A percentile compares a stretch with the other conserved stretches of the same genome.
phyloP scores from a whole-genome alignment of 2,113 vertebrate species.

The Spheniscus mendiculus region DNA sequence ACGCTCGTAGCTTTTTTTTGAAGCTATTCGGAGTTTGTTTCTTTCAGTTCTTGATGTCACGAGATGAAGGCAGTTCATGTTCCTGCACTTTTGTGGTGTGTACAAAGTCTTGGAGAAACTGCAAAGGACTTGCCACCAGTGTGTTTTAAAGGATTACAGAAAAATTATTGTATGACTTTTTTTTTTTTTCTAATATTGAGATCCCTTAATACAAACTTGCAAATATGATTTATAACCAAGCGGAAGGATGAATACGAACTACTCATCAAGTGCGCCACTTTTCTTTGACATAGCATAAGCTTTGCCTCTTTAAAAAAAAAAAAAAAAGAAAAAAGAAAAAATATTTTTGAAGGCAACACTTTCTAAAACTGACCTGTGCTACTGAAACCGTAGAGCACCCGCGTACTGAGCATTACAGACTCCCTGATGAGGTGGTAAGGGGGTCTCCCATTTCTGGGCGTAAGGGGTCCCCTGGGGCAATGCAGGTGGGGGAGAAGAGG shows the following conservation, averaged over 20 bases:
- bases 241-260: slow-evolving; percentile 27
- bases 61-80: slow-evolving; percentile 33
- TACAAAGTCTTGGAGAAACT: slow-evolving; percentile 41
- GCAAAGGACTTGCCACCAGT: slow-evolving; percentile 31
- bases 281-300: slow-evolving; percentile 3
- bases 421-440: background rate
- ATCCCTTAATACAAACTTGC: slow-evolving; percentile 43
- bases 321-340: background rate
- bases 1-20: slow-evolving; percentile 54
- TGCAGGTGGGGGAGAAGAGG: background rate
- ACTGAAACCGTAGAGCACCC: background rate
- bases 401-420: background rate
- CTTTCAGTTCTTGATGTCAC: slow-evolving; percentile 61
- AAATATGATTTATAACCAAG: slow-evolving; percentile 35
- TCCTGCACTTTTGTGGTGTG: slow-evolving; percentile 57
- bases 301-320: slow-evolving; percentile 31
- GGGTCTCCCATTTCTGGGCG: background rate
- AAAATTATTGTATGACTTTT: background rate
- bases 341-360: slow-evolving; percentile 63
- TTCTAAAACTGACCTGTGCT: slow-evolving; percentile 25
- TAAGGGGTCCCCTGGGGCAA: background rate
- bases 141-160: slow-evolving; percentile 61
- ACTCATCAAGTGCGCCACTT: slow-evolving; percentile 3
- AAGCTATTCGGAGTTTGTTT: slow-evolving; percentile 68
- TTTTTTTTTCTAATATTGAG: slow-evolving; percentile 11